Percentiles rank a stretch among this genome's conserved stretches.
Conservation (phyloP, 2,113 vertebrate species). For the Sturnus vulgaris region DNA sequence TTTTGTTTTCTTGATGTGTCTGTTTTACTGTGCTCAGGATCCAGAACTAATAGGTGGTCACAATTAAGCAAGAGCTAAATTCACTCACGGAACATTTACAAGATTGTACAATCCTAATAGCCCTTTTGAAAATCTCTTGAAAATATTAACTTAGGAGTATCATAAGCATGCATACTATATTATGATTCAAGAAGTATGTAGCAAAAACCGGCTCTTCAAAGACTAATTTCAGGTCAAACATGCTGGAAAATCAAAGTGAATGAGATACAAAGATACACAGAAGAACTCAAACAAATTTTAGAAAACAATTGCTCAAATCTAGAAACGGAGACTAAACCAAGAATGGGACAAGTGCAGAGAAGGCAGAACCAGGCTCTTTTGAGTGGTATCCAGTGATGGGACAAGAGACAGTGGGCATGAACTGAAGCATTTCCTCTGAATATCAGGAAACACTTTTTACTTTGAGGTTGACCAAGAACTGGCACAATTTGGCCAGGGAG, state of each 20-base stretch:
- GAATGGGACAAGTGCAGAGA: neutral
- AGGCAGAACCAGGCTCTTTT: neutral
- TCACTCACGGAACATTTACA: neutral
- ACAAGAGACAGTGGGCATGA: neutral
- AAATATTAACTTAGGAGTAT: neutral
- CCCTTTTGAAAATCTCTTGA: neutral
- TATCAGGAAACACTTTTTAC: neutral
- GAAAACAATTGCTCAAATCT: neutral
- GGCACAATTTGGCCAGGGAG: neutral
- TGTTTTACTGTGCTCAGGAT: neutral
- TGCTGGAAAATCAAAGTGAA: neutral
- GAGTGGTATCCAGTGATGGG: neutral
- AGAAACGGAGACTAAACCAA: neutral
- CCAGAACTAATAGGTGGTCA: neutral
- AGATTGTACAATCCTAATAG: neutral
- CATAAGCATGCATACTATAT: neutral
- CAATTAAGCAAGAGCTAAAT: neutral
- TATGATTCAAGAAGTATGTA: neutral
- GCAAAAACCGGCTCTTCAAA: neutral
- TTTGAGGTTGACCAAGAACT: accelerated
- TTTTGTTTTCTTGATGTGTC: neutral
- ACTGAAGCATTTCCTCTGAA: neutral
- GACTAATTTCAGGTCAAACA: neutral
- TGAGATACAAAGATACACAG: neutral
- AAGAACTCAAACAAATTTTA: neutral